These are phyloP conservation scores for Haemorhous mexicanus DNA, from an alignment of 2,113 vertebrate genomes.

Conservation along the genomic window DNA sequence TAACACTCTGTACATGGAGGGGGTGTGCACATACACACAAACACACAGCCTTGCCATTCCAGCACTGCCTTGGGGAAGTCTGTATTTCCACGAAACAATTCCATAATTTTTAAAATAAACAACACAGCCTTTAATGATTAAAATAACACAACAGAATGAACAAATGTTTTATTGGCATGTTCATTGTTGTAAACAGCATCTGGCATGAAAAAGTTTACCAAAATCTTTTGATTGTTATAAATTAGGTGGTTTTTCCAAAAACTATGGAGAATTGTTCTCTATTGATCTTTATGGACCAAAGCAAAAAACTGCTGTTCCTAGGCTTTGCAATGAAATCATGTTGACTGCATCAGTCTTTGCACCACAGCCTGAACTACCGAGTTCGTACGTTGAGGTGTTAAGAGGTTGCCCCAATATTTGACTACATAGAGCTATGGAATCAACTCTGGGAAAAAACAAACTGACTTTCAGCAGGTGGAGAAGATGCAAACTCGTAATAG, in stretches of 20 bases:
- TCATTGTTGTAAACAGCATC: conserved; percentile 93
- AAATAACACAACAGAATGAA: conserved; percentile 78
- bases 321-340: conserved; percentile 69
- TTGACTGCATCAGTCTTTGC: conserved; percentile 58
- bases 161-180: conserved; percentile 93
- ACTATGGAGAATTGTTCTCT: conserved; percentile 69
- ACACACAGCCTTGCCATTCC: neutral
- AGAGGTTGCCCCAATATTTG: conserved; percentile 52
- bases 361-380: conserved; percentile 60
- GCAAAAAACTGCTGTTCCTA: conserved; percentile 65
- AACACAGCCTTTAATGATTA: conserved; percentile 71
- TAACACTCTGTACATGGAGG: accelerated
- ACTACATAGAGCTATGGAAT: conserved; percentile 69
- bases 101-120: neutral
- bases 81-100: neutral
- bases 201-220: conserved; percentile 87
- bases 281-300: conserved; percentile 69
- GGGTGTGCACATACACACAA: neutral
- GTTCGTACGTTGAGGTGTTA: conserved; percentile 61
- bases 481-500: conserved; percentile 68
- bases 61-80: neutral
- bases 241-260: conserved; percentile 75
- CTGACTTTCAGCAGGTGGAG: conserved; percentile 55
- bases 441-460: conserved; percentile 63
- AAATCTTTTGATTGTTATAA: conserved; percentile 81